These are phyloP conservation scores for Eulemur macaco DNA, from an alignment of 2,113 vertebrate genomes.

Conservation along the genomic window DNA sequence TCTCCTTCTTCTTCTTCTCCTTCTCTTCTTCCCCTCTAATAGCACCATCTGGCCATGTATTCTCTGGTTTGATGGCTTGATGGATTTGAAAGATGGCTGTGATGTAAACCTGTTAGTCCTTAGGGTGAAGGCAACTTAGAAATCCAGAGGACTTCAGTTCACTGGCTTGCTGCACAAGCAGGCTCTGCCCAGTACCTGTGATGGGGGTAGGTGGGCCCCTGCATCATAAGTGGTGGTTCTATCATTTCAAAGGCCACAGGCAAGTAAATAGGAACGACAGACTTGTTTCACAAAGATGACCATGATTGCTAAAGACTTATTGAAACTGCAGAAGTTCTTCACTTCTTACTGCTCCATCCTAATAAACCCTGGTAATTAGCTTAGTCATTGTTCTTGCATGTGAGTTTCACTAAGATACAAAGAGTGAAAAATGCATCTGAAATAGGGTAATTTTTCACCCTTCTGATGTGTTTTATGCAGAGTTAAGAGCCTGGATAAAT, in stretches of 20 bases:
- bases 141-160: not conserved
- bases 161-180: not conserved
- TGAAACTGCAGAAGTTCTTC: conserved; percentile 53
- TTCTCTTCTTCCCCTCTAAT: not conserved
- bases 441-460: conserved; percentile 67
- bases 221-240: not conserved
- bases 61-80: conserved; percentile 19
- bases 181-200: conserved; percentile 42
- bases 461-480: conserved; percentile 55
- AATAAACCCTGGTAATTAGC: conserved; percentile 68
- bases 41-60: conserved; percentile 68
- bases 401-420: conserved; percentile 63
- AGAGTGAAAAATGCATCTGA: conserved; percentile 70
- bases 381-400: conserved; percentile 74
- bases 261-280: not conserved
- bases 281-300: not conserved
- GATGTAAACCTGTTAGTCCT: conserved; percentile 11
- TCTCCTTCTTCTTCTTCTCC: not conserved
- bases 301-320: not conserved
- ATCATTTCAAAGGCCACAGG: not conserved
- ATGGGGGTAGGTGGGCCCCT: conserved; percentile 8
- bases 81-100: conserved; percentile 59
- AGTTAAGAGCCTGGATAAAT: conserved; percentile 61
- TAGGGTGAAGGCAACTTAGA: conserved; percentile 20
- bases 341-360: conserved; percentile 40